Conservation (phyloP, 2,797 vertebrate species). For the Sebastes diploproa region DNA sequence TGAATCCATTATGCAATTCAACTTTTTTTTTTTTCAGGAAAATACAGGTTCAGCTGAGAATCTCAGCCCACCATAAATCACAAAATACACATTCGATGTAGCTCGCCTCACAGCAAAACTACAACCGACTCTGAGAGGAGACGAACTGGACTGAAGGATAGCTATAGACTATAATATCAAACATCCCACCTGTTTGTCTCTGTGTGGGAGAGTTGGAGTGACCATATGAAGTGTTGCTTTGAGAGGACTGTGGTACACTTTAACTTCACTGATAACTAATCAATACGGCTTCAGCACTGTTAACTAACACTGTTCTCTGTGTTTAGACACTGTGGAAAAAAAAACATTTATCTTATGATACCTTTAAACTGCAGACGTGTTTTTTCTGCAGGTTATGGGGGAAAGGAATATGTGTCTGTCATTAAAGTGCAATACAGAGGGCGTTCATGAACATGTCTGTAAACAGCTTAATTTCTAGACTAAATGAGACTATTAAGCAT, state of each 20-base stretch:
- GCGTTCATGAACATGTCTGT: neutral
- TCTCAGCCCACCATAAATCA: slow-evolving; percentile 41
- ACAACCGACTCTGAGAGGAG: neutral
- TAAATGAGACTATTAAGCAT: neutral
- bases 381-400: neutral
- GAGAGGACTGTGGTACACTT: slow-evolving; percentile 46
- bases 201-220: slow-evolving; percentile 33
- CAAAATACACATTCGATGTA: slow-evolving; percentile 34
- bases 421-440: slow-evolving; percentile 28
- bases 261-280: slow-evolving; percentile 46
- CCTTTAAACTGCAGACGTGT: neutral
- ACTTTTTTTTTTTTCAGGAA: slow-evolving; percentile 29
- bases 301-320: slow-evolving; percentile 56
- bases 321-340: slow-evolving; percentile 44
- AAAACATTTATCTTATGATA: neutral
- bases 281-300: slow-evolving; percentile 74
- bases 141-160: neutral
- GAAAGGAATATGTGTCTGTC: neutral
- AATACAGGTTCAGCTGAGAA: slow-evolving; percentile 64
- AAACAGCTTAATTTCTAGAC: neutral
- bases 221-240: slow-evolving; percentile 59
- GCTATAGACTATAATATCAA: neutral
- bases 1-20: slow-evolving; percentile 72
- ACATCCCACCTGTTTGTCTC: neutral
- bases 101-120: slow-evolving; percentile 4